Conservation (phyloP, 2,113 vertebrate species). For the Ceyx melanurus region DNA sequence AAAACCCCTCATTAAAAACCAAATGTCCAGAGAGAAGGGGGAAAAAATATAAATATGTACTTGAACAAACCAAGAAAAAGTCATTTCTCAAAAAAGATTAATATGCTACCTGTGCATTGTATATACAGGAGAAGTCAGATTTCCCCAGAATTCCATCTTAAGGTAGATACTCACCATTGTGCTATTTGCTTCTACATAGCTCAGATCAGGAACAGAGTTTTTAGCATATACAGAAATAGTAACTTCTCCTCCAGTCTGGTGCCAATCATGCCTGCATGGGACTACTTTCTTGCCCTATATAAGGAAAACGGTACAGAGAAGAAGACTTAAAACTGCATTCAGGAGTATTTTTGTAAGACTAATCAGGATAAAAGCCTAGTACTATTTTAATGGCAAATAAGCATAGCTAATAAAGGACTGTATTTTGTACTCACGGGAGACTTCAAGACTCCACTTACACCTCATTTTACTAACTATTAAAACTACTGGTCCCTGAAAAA, state of each 20-base stretch:
- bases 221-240: slow-evolving; percentile 96
- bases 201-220: slow-evolving; percentile 89
- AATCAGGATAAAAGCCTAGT: neutral
- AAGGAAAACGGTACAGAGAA: neutral
- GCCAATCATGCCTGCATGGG: slow-evolving; percentile 96
- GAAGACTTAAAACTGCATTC: neutral
- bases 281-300: slow-evolving; percentile 88
- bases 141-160: neutral
- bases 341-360: neutral
- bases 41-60: neutral
- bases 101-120: neutral
- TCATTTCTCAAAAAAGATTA: neutral
- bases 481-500: neutral
- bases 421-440: neutral
- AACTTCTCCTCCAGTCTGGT: slow-evolving; percentile 94
- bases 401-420: neutral
- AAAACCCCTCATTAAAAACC: neutral
- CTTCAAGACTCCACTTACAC: neutral
- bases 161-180: slow-evolving; percentile 81
- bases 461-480: neutral
- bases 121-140: neutral
- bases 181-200: slow-evolving; percentile 91
- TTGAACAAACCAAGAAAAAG: neutral
- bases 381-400: neutral
- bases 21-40: neutral